Evolutionary conservation across 92 coral and sea anemone species (phyloP), one percentile per base, ranked within the genome.

Genomic region (Montipora capitata): DNA sequence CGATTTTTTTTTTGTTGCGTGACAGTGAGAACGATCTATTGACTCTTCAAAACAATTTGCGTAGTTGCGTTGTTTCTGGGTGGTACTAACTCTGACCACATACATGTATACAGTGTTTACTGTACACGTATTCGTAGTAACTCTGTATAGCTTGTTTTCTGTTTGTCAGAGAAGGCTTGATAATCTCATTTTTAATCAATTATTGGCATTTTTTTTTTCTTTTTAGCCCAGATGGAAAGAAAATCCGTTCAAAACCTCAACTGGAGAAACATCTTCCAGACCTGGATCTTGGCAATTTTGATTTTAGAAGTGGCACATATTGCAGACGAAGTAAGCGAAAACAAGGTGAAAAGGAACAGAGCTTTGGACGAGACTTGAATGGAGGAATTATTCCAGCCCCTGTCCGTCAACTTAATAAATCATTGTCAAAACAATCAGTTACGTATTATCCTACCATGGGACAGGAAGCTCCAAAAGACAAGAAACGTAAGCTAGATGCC

Each of bases 211-310:
- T n/a, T n/a, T 4, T 52, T 38, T 72, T 87, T 90, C 78, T 48
- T 13, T 41, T 43, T 88, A 98, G 99, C 68, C 99, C 99, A 40
- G 98, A 96, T 96, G 99, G 99, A 59, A 98, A 98, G 87, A 95
- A 95, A 77, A 89, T 97, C 68, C 95, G 99, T 11, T 98, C 99
- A 20, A 98, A 98, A 84, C 98, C 99, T 61, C 99, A 98, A 85
- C 89, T 98, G 71, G 99, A 94, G 40, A 95, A 98, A 84, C 93
- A 88, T 58, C 91, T 98, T 58, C 92, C 92, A 49, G 98, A 95
- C 43, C 77, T 94, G 64, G 99, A 98, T 62, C 91, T 98, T 81
- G 92, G 94, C 48, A 97, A 98, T 88, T 98, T 98, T 85, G 99
- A 98, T 81, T 98, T 98, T 78, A 85, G 99, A 52, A 90, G 93